Evolutionary conservation across 2,113 vertebrate genomes (phyloP), one percentile per base, ranked within the genome.

Genomic region (Cranoglanis bouderius): DNA sequence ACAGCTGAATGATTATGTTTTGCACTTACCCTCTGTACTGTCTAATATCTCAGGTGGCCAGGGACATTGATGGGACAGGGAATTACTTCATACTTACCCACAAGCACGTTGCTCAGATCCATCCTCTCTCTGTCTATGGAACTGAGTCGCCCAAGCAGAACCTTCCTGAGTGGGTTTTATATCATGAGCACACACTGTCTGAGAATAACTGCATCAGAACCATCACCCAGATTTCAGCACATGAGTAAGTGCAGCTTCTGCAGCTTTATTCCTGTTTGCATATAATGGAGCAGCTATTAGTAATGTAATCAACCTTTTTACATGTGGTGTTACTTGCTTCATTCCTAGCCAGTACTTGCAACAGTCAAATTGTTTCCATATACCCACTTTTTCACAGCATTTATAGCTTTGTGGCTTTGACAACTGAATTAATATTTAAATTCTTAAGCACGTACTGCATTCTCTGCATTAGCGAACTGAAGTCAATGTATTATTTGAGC

Each of bases 31-130:
- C 43, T 49, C 75, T 82, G 53, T 40, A 59, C 55, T 83, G 19
- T 89, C 61, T 49, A 12, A 46, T 89, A 65, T 87, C 80, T 81
- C 83, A 98, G 97, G 96, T 96, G 2, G 97, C 97, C 49, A 96
- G 96, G 70, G 97, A 97, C 0, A 96, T 98, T 18, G 97, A 98
- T 24, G 97, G 96, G 18, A 95, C 96, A 0, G 97, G 98, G 0
- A 98, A 97, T 93, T 98, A 98, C 77, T 93, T 97, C 70, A 98
- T 98, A 93, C 53, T 98, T 78, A 95, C 95, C 0, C 96, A 98
- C 90, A 97, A 96, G 92, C 97, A 98, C 85, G 94, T 98, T 85
- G 96, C 97, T 38, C 97, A 97, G 93, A 92, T 98, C 83, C 97
- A 98, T 61, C 96, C 96, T 0, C 92, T 93, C 32, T 98, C 96